Percentiles rank a stretch among this genome's conserved stretches.
Evolutionary conservation across 2,888 invertebrate species (phyloP).

Genomic region (Linnaemya vulpina): DNA sequence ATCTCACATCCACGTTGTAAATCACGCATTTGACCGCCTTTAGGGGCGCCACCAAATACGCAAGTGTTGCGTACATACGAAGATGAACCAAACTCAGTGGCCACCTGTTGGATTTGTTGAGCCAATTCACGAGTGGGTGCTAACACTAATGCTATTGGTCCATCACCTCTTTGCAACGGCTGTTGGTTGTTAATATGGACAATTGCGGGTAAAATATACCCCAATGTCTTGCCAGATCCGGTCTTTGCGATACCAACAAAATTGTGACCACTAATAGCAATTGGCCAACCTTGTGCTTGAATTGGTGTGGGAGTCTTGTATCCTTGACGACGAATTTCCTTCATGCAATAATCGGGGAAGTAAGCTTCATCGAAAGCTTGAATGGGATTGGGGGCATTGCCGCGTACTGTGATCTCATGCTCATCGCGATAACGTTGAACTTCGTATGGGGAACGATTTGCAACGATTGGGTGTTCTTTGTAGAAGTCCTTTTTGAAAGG

Average conservation of each 20-base stretch:
- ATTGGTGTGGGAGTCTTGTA: conserved; percentile 92
- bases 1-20: conserved; percentile 93
- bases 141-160: conserved; percentile 91
- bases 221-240: conserved; percentile 91
- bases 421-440: conserved; percentile 87
- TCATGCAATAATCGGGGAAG: conserved; percentile 89
- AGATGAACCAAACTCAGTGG: conserved; percentile 90
- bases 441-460: conserved; percentile 87
- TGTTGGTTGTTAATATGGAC: conserved; percentile 94
- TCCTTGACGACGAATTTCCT: conserved; percentile 86
- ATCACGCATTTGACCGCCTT: conserved; percentile 90
- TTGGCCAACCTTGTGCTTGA: conserved; percentile 95
- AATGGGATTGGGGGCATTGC: conserved; percentile 90
- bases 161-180: conserved; percentile 89
- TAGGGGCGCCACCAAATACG: conserved; percentile 95
- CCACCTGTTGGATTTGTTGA: conserved; percentile 93
- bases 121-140: conserved; percentile 92
- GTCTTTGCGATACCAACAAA: conserved; percentile 94
- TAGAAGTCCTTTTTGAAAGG: conserved; percentile 94
- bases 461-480: conserved; percentile 87
- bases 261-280: conserved; percentile 92
- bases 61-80: conserved; percentile 93
- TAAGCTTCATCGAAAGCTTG: conserved; percentile 91
- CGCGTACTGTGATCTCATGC: conserved; percentile 90
- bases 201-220: conserved; percentile 92